Evolutionary conservation across 2,797 vertebrate species (phyloP).

Genomic region (Poeciliopsis infans): DNA sequence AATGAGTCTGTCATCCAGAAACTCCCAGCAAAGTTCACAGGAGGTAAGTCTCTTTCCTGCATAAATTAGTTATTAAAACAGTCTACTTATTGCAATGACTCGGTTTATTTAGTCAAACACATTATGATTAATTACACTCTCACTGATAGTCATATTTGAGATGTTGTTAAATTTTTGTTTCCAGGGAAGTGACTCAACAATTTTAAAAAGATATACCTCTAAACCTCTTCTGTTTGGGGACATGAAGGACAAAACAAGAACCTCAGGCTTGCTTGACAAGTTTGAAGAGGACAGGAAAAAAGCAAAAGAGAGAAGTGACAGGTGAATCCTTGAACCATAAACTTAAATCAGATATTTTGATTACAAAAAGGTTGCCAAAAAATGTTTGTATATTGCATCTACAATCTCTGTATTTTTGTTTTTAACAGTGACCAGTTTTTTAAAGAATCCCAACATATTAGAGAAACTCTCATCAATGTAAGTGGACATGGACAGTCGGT

Average conservation of each 20-base stretch:
- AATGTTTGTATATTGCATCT: background rate
- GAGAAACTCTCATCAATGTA: slow-evolving; percentile 86
- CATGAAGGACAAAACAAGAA: slow-evolving; percentile 76
- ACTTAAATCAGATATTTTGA: slow-evolving; percentile 1
- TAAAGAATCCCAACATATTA: slow-evolving; percentile 80
- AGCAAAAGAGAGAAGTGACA: slow-evolving; percentile 87
- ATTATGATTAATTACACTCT: background rate
- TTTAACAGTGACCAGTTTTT: slow-evolving; percentile 84
- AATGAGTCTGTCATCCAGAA: slow-evolving; percentile 76
- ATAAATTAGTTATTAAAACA: background rate
- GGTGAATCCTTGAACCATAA: slow-evolving; percentile 71
- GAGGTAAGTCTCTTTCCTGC: slow-evolving; percentile 77
- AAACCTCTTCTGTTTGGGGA: slow-evolving; percentile 91
- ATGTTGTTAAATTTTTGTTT: slow-evolving; percentile 27
- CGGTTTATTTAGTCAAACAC: background rate
- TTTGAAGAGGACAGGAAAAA: slow-evolving; percentile 90
- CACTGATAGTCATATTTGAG: background rate
- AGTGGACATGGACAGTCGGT: slow-evolving; percentile 59
- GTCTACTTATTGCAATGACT: background rate
- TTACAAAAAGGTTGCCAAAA: background rate
- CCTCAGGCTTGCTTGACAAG: slow-evolving; percentile 81
- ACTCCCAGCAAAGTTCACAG: slow-evolving; percentile 85
- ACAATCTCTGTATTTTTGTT: slow-evolving; percentile 7
- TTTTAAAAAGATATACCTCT: slow-evolving; percentile 87
- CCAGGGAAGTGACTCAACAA: slow-evolving; percentile 85